Percentiles rank a stretch among this genome's conserved stretches.
phyloP scores from a whole-genome alignment of 2,113 vertebrate genomes.

The Nothobranchius kuhntae region DNA sequence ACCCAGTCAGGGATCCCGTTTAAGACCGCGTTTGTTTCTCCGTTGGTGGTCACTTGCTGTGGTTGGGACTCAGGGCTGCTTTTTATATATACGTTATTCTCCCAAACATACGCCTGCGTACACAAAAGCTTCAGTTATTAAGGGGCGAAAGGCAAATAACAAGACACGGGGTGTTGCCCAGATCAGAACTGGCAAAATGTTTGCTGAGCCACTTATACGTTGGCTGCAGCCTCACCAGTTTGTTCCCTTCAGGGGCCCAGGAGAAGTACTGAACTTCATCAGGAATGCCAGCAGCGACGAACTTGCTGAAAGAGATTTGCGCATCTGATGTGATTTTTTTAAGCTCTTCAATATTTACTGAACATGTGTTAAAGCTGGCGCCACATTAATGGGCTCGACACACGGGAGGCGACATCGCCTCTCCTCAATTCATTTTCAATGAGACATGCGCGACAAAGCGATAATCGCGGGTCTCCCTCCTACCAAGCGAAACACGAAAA shows the following conservation, averaged over 20 bases:
- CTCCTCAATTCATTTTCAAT: too few relatives aligned
- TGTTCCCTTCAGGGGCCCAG: conserved; percentile 90
- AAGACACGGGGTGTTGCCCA: background rate
- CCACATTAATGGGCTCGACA: too few relatives aligned
- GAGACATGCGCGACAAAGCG: too few relatives aligned
- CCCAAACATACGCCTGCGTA: conserved; percentile 85
- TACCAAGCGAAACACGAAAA: too few relatives aligned
- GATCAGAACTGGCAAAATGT: background rate
- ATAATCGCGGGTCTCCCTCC: too few relatives aligned
- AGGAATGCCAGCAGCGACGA: conserved; percentile 82
- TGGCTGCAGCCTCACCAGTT: conserved; percentile 83
- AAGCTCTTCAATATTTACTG: background rate
- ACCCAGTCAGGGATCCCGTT: conserved; percentile 98
- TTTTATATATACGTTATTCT: conserved; percentile 90
- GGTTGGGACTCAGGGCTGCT: conserved; percentile 70
- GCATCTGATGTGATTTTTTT: background rate
- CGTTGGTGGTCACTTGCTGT: conserved; percentile 82
- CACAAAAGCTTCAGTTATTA: background rate
- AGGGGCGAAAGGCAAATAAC: background rate
- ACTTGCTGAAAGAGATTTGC: conserved; percentile 74
- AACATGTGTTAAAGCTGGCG: background rate
- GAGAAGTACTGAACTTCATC: conserved; percentile 86
- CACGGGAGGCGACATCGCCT: too few relatives aligned
- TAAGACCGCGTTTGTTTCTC: conserved; percentile 83
- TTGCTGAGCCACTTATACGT: conserved; percentile 10